Evolutionary conservation across 2,888 invertebrate genomes (phyloP).

Genomic region (Drosophila pullipes): DNA sequence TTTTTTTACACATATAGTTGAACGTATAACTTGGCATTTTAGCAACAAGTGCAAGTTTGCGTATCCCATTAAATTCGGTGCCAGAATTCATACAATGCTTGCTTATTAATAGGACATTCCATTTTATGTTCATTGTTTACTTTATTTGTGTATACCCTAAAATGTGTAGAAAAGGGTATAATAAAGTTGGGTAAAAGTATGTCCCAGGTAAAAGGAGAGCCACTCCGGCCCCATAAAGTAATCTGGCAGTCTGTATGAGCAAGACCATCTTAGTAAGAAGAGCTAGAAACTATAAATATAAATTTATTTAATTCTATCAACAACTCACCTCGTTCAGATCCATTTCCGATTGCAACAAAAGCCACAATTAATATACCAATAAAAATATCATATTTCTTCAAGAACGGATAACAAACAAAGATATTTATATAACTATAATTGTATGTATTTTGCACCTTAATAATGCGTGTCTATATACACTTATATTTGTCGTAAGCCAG

Average conservation of each 20-base stretch:
- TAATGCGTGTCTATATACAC: neutral
- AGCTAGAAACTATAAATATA: neutral
- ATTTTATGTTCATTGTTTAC: slow-evolving; percentile 48
- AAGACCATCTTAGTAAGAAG: neutral
- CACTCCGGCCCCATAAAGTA: too few species aligned
- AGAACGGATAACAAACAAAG: neutral
- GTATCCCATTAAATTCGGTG: slow-evolving; percentile 57
- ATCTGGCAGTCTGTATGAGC: neutral
- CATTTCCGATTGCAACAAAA: neutral
- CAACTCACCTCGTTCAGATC: neutral
- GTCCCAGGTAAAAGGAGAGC: neutral
- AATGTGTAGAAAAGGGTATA: neutral
- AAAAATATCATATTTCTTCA: neutral
- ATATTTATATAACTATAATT: neutral
- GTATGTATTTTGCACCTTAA: neutral
- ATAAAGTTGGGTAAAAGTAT: neutral
- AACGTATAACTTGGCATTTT: slow-evolving; percentile 15
- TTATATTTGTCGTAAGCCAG: neutral
- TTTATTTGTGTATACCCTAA: neutral
- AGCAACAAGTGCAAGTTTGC: slow-evolving; percentile 73
- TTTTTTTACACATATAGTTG: neutral
- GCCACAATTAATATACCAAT: neutral
- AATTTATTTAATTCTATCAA: neutral
- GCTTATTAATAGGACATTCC: slow-evolving; percentile 63
- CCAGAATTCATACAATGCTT: slow-evolving; percentile 45